A percentile compares a stretch with the other conserved stretches of the same genome.
phyloP scores from a whole-genome alignment of 2,888 invertebrate species.

The Branchipolynoe longqiensis region DNA sequence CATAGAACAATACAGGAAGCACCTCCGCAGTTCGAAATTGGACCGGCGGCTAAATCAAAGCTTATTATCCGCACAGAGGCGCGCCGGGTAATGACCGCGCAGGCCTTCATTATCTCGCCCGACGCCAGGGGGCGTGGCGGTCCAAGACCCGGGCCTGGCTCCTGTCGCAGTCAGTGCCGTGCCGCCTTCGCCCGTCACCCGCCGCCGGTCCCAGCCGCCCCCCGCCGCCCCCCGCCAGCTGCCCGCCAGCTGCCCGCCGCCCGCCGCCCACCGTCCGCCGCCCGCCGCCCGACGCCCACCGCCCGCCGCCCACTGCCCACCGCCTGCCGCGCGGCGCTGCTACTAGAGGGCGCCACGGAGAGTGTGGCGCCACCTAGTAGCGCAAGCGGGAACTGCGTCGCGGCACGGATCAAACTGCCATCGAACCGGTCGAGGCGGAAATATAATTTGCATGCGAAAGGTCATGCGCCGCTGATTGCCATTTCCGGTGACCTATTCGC shows the following conservation, averaged over 20 bases:
- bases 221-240: slow-evolving; percentile 15
- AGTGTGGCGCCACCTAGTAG: slow-evolving; percentile 5
- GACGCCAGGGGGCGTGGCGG: too few species aligned
- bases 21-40: slow-evolving; percentile 6
- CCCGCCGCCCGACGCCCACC: too few species aligned
- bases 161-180: too few species aligned
- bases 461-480: too few species aligned
- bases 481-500: too few species aligned
- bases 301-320: slow-evolving; percentile 9
- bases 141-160: too few species aligned
- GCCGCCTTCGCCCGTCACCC: slow-evolving; percentile 8
- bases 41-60: slow-evolving; percentile 36
- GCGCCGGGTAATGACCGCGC: too few species aligned
- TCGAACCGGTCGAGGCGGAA: slow-evolving; percentile 12
- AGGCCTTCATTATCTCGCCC: too few species aligned
- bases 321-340: too few species aligned
- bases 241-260: slow-evolving; percentile 48
- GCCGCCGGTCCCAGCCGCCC: too few species aligned
- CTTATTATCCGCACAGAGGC: slow-evolving; percentile 3
- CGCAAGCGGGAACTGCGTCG: not conserved
- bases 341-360: slow-evolving; percentile 23
- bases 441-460: slow-evolving; percentile 22
- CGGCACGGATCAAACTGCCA: slow-evolving; percentile 23
- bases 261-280: slow-evolving; percentile 21
- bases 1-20: slow-evolving; percentile 47